A percentile compares a stretch with the other conserved stretches of the same genome.
These are phyloP conservation scores for Rachycentron canadum DNA, from an alignment of 2,797 vertebrate species.

Conservation along the genomic window DNA sequence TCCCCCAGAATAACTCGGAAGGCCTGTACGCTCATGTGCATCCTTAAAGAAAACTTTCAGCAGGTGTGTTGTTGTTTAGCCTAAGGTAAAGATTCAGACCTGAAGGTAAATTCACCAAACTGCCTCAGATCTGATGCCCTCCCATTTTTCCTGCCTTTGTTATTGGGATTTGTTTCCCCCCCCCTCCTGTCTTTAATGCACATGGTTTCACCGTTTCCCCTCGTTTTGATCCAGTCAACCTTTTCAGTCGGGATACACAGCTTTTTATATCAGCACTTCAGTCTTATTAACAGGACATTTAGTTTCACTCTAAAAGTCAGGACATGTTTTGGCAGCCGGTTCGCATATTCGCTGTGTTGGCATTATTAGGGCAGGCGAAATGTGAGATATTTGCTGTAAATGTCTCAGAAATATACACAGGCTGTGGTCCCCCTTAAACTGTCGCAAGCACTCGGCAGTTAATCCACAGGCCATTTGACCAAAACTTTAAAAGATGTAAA, in stretches of 20 bases:
- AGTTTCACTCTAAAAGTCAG: slow-evolving; percentile 79
- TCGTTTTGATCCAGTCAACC: slow-evolving; percentile 59
- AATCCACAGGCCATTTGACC: slow-evolving; percentile 35
- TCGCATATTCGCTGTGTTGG: slow-evolving; percentile 54
- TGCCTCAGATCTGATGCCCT: slow-evolving; percentile 65
- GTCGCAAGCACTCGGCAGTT: slow-evolving; percentile 40
- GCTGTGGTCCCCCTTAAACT: slow-evolving; percentile 56
- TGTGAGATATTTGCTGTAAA: slow-evolving; percentile 77
- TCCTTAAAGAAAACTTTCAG: slow-evolving; percentile 83
- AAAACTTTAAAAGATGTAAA: slow-evolving; percentile 56
- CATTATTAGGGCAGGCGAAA: slow-evolving; percentile 77
- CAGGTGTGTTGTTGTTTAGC: slow-evolving; percentile 81
- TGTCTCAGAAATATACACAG: slow-evolving; percentile 71
- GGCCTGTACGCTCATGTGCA: slow-evolving; percentile 74
- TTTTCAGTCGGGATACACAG: slow-evolving; percentile 59
- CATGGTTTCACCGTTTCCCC: slow-evolving; percentile 57
- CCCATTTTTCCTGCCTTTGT: slow-evolving; percentile 51
- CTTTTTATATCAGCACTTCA: slow-evolving; percentile 67
- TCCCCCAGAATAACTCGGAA: slow-evolving; percentile 79
- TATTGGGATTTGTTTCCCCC: slow-evolving; percentile 43
- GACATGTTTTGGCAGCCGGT: slow-evolving; percentile 69
- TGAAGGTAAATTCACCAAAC: slow-evolving; percentile 71
- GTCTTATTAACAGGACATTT: slow-evolving; percentile 79
- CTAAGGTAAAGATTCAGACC: slow-evolving; percentile 79
- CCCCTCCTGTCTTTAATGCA: slow-evolving; percentile 55